phyloP scores from a whole-genome alignment of 2,113 vertebrate species.

The Arizona elegans region DNA sequence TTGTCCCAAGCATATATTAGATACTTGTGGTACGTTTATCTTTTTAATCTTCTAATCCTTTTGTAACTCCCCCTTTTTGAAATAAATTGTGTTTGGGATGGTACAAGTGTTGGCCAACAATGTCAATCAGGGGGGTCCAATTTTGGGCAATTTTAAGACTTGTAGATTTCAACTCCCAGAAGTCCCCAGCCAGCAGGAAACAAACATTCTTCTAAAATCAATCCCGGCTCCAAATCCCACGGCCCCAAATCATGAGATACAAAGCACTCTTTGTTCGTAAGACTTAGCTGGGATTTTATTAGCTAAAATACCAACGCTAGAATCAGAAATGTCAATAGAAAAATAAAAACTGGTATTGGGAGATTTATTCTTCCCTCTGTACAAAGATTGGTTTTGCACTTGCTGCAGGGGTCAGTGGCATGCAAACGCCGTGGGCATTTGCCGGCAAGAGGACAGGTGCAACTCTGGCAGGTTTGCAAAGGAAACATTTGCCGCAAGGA shows the following conservation, averaged over 20 bases:
- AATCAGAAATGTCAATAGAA: constrained; percentile 20
- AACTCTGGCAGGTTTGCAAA: not conserved
- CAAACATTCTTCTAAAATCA: not conserved
- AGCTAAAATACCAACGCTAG: constrained; percentile 9
- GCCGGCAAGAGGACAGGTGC: not conserved
- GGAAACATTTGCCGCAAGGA: not conserved
- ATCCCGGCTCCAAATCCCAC: no score
- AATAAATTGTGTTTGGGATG: not conserved
- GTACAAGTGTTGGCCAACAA: not conserved
- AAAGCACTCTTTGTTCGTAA: not conserved
- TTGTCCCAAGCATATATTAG: not conserved
- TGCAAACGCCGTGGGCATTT: not conserved
- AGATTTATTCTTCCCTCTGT: not conserved
- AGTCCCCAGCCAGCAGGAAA: not conserved
- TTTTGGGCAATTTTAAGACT: not conserved
- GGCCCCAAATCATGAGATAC: not conserved
- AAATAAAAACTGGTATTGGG: constrained; percentile 12
- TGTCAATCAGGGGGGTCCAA: not conserved
- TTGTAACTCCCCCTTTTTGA: not conserved
- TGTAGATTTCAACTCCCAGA: not conserved
- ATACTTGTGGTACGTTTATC: not conserved
- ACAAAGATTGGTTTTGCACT: not conserved
- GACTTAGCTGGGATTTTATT: constrained; percentile 19
- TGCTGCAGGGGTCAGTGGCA: no score
- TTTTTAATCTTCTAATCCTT: not conserved